phyloP scores from a whole-genome alignment of 2,888 invertebrate species.

The Cheiracanthium punctorium region DNA sequence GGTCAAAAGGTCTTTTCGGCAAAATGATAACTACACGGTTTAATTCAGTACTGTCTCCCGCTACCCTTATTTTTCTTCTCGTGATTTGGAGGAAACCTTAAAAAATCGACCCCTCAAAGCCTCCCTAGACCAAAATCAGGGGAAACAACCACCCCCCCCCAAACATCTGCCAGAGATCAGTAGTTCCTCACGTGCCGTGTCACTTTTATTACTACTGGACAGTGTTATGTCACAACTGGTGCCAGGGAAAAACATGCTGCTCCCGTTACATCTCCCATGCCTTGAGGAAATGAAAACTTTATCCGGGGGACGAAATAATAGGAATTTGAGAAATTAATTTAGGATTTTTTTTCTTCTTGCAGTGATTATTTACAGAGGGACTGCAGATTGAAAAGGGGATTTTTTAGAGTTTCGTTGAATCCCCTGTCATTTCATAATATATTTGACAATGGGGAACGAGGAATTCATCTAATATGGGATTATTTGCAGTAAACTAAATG shows the following conservation, averaged over 20 bases:
- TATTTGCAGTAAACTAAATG: too few relatives aligned
- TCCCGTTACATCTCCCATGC: neutral
- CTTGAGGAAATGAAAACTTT: neutral
- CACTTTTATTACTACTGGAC: slow-evolving; percentile 20
- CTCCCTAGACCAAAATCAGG: neutral
- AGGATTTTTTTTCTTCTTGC: too few relatives aligned
- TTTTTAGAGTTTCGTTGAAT: too few relatives aligned
- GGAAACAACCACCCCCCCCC: neutral
- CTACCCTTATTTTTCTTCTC: slow-evolving; percentile 43
- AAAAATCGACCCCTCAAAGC: slow-evolving; percentile 18
- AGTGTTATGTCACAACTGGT: slow-evolving; percentile 18
- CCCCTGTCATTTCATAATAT: too few relatives aligned
- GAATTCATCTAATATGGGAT: too few relatives aligned
- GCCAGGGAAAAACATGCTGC: slow-evolving; percentile 7
- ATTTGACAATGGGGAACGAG: too few relatives aligned
- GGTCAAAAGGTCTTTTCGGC: too few relatives aligned
- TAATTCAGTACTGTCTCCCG: neutral
- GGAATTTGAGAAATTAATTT: neutral
- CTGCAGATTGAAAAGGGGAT: too few relatives aligned
- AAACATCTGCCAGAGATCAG: slow-evolving; percentile 49
- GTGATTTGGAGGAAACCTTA: slow-evolving; percentile 39
- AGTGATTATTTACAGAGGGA: too few relatives aligned
- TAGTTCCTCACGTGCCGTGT: neutral
- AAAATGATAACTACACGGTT: slow-evolving; percentile 55
- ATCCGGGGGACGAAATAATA: neutral